These are phyloP conservation scores for Acipenser transmontanus DNA, from an alignment of 2,797 vertebrate genomes.

Conservation along the genomic window DNA sequence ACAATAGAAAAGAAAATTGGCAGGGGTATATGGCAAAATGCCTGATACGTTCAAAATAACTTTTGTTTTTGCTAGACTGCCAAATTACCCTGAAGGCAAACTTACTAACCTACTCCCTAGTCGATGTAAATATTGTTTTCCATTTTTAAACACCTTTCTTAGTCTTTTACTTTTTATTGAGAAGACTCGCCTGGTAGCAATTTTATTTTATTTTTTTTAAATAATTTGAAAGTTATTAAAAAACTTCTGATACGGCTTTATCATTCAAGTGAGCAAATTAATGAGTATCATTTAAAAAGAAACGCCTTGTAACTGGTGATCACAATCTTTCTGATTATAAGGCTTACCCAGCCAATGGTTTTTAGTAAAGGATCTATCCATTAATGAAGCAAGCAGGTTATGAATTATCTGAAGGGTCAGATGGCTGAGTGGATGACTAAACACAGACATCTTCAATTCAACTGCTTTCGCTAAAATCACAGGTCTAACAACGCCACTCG, in stretches of 20 bases:
- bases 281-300: not conserved
- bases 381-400: constrained; percentile 4
- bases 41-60: not conserved
- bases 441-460: too few relatives aligned
- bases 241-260: not conserved
- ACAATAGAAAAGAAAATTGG: not conserved
- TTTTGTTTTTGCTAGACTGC: not conserved
- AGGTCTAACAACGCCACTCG: not conserved
- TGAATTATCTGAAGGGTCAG: not conserved
- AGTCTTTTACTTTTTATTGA: not conserved
- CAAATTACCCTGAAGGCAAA: constrained; percentile 2
- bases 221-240: not conserved
- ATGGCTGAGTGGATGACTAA: not conserved
- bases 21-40: not conserved
- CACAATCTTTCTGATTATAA: constrained; percentile 2
- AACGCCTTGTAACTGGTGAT: not conserved
- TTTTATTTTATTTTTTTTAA: not conserved
- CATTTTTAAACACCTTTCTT: not conserved
- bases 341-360: not conserved
- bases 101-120: not conserved
- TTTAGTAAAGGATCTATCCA: not conserved
- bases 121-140: not conserved
- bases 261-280: not conserved
- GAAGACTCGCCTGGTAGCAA: not conserved
- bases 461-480: not conserved